Percentiles rank a stretch among this genome's conserved stretches.
These are phyloP conservation scores for Microctonus hyperodae DNA, from an alignment of 2,888 invertebrate species.

Conservation along the genomic window DNA sequence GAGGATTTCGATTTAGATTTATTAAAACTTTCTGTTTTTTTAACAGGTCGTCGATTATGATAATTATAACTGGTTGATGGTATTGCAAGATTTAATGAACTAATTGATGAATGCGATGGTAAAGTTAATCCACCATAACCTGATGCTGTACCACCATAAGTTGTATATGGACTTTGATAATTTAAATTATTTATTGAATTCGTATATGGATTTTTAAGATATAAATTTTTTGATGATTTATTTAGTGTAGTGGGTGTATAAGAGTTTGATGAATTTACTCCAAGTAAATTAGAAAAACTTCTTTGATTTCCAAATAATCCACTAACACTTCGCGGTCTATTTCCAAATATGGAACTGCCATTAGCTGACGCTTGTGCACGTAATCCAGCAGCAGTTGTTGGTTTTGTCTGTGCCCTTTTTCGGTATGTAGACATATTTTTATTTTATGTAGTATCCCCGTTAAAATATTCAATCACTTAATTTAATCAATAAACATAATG, in stretches of 20 bases:
- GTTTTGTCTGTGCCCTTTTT: slow-evolving; percentile 58
- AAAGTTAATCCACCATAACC: slow-evolving; percentile 76
- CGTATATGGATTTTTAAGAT: slow-evolving; percentile 59
- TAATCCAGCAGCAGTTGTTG: slow-evolving; percentile 60
- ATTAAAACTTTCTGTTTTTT: slow-evolving; percentile 55
- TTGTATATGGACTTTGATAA: slow-evolving; percentile 64
- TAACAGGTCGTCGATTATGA: slow-evolving; percentile 45
- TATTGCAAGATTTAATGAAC: slow-evolving; percentile 68
- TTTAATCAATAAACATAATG: not conserved
- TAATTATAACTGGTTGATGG: slow-evolving; percentile 60
- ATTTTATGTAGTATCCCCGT: not conserved
- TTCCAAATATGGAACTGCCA: slow-evolving; percentile 61
- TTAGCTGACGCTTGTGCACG: slow-evolving; percentile 61
- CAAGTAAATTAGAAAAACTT: slow-evolving; percentile 54
- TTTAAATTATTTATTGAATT: slow-evolving; percentile 61
- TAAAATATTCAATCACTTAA: not conserved
- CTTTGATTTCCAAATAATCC: slow-evolving; percentile 56
- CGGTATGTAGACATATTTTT: slow-evolving; percentile 57
- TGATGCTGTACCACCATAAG: slow-evolving; percentile 71
- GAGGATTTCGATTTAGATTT: slow-evolving; percentile 50
- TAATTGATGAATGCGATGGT: slow-evolving; percentile 67
- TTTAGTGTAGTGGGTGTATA: slow-evolving; percentile 49
- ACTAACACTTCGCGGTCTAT: slow-evolving; percentile 56
- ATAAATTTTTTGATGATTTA: slow-evolving; percentile 47
- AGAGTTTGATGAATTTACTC: slow-evolving; percentile 50